A percentile compares a stretch with the other conserved stretches of the same genome.
Evolutionary conservation across 2,797 vertebrate species (phyloP).

Genomic region (Micromesistius poutassou): DNA sequence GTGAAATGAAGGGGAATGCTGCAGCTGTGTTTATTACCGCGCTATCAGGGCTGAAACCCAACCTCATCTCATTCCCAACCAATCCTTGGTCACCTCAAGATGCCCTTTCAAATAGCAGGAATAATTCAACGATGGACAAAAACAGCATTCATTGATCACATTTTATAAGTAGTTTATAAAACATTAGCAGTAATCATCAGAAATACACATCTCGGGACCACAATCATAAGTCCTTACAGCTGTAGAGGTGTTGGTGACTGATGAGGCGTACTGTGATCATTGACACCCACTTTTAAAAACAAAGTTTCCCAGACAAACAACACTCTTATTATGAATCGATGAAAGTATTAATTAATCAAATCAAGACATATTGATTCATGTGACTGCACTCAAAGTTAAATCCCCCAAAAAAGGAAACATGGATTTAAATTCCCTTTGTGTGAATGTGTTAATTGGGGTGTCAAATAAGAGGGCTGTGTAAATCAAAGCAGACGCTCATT

Average conservation of each 20-base stretch:
- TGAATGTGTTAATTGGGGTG: slow-evolving; percentile 21
- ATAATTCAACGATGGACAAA: slow-evolving; percentile 1
- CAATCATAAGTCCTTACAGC: slow-evolving; percentile 37
- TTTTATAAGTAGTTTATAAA: slow-evolving; percentile 49
- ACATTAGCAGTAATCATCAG: slow-evolving; percentile 31
- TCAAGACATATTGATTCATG: slow-evolving; percentile 18
- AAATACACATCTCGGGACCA: slow-evolving; percentile 34
- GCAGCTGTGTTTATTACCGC: too few relatives aligned
- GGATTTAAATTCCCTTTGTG: neutral
- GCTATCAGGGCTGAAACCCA: neutral
- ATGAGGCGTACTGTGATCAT: neutral
- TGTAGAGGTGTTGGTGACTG: slow-evolving; percentile 14
- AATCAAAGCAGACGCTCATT: slow-evolving; percentile 36
- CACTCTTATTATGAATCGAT: slow-evolving; percentile 10
- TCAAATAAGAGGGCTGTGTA: slow-evolving; percentile 25
- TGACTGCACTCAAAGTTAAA: neutral
- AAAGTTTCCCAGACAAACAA: slow-evolving; percentile 47
- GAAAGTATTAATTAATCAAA: neutral
- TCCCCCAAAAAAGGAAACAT: neutral
- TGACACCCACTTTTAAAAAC: slow-evolving; percentile 3
- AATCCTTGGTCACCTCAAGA: neutral
- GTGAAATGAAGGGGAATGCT: neutral
- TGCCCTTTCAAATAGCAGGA: neutral
- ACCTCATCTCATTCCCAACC: neutral
- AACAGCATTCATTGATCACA: slow-evolving; percentile 13